Base-by-base conservation (phyloP, 2,888 invertebrate species). In the Matsumyia berberina region DNA sequence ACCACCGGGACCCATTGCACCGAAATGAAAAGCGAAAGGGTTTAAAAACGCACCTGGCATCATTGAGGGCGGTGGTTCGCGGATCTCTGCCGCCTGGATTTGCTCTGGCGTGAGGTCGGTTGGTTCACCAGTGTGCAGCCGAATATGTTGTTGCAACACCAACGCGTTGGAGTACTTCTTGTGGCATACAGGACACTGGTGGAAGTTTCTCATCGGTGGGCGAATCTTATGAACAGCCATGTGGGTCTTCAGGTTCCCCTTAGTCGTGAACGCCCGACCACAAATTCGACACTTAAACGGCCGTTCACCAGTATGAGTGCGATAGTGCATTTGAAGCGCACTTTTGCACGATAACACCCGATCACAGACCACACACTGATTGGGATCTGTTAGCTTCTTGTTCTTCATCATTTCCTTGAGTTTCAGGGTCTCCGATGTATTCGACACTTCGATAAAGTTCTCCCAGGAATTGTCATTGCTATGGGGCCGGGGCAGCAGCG, bases 201-300 rank as follows among this genome's bases (percentile, higher is more conserved):
- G 99, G 88, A 98, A 94, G 88, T 97, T 96, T 87, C 98, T 94
- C 92, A 97, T 94, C 29, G 98, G 98, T 67, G 97, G 97, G 90
- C 98, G 98, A 87, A 98, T 97, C 87, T 99, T 94, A 92, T 99
- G 99, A 33, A 99, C 99, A 57, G 99, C 98, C 99, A 99, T 99
- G 93, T 99, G 99, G 3, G 99, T 99, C 93, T 99, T 99, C 87
- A 99, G 94, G 92, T 99, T 99, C 81, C 99, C 99, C 93, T 99
- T 99, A 66, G 99, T 99, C 72, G 99, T 99, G 93, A 99, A 99
- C 72, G 99, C 97, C 51, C 98, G 94, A 53, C 98, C 98, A 92
- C 99, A 99, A 86, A 99, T 97, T 92, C 98, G 97, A 92, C 99
- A 99, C 91, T 97, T 96, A 92, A 98, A 99, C 3, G 99, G 99